These are phyloP conservation scores for Hypselothyrea guttata DNA, from an alignment of 2,888 invertebrate species.

Conservation along the genomic window DNA sequence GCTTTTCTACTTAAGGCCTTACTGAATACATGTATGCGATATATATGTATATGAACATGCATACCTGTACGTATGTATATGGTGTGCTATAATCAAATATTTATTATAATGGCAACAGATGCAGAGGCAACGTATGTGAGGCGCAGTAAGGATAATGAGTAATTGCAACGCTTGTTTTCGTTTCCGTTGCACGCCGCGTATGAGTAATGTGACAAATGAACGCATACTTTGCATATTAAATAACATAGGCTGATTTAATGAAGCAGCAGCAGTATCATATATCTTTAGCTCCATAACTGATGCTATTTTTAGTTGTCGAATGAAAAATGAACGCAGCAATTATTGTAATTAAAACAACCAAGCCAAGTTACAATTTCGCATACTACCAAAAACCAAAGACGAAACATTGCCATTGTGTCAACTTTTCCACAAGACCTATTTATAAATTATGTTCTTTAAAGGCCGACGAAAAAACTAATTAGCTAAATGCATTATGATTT, in stretches of 20 bases:
- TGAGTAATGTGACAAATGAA: slow-evolving; percentile 66
- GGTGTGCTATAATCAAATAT: slow-evolving; percentile 64
- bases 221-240: slow-evolving; percentile 74
- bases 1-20: slow-evolving; percentile 53
- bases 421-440: slow-evolving; percentile 15
- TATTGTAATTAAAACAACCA: slow-evolving; percentile 67
- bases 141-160: slow-evolving; percentile 47
- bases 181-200: slow-evolving; percentile 55
- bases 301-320: slow-evolving; percentile 59
- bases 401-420: slow-evolving; percentile 7
- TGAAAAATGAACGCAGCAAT: slow-evolving; percentile 76
- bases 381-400: neutral
- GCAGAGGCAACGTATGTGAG: slow-evolving; percentile 16
- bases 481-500: slow-evolving; percentile 62
- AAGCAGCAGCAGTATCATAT: slow-evolving; percentile 7
- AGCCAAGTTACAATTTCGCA: slow-evolving; percentile 17
- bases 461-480: slow-evolving; percentile 58
- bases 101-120: slow-evolving; percentile 57
- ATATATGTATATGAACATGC: slow-evolving; percentile 22
- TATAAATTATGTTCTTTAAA: slow-evolving; percentile 52
- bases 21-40: slow-evolving; percentile 6
- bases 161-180: slow-evolving; percentile 53
- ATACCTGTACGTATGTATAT: slow-evolving; percentile 28
- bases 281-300: slow-evolving; percentile 26
- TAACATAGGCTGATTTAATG: slow-evolving; percentile 56